Base-by-base conservation (phyloP, 2,888 invertebrate genomes). In the Pyrrhosoma nymphula region DNA sequence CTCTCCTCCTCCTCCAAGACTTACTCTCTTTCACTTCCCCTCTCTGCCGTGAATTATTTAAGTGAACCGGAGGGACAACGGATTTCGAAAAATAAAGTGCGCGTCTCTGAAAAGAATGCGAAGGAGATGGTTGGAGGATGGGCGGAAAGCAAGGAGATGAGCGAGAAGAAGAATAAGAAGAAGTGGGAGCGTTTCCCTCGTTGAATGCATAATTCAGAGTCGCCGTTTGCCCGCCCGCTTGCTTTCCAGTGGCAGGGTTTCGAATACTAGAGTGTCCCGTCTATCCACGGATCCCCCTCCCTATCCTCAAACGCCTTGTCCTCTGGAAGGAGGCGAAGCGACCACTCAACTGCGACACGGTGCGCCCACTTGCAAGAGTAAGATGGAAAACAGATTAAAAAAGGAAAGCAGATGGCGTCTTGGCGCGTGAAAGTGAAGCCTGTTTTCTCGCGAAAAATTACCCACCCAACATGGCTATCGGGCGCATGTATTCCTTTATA, bases 41-140 rank as follows among this genome's bases (percentile, higher is more conserved):
- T 60, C 60, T 60, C 60, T 60, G 30, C 35, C 82, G 82, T 82
- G 82, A 82, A 82, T 82, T 82, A 82, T 82, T 82, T 82, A 82
- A 30, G 82, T 35, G 30, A 26, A 69, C 26, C 69, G 69, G 69
- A 69, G 69, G 26, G 26, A 23, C 47, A n/a, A 69, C 69, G 69
- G 69, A 69, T 69, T 69, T 26, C 8, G 4, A 8, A 47, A 47
- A 47, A n/a, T n/a, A 47, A 47, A 47, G 47, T 47, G 47, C 47
- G 47, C 47, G 47, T 4, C 47, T 47, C 47, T 47, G 47, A 47
- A 82, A 35, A 82, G 82, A 35, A 35, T 4, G 10, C 47, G 82
- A 12, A 14, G 35, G 35, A 35, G 82, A 82, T 3, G 30, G 82
- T 18, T 12, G 35, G 82, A 35, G 82, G 82, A 35, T 16, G 82